Evolutionary conservation across 2,113 vertebrate species (phyloP), one percentile per base, ranked within the genome.

Genomic region (Erythrocercus mccallii): DNA sequence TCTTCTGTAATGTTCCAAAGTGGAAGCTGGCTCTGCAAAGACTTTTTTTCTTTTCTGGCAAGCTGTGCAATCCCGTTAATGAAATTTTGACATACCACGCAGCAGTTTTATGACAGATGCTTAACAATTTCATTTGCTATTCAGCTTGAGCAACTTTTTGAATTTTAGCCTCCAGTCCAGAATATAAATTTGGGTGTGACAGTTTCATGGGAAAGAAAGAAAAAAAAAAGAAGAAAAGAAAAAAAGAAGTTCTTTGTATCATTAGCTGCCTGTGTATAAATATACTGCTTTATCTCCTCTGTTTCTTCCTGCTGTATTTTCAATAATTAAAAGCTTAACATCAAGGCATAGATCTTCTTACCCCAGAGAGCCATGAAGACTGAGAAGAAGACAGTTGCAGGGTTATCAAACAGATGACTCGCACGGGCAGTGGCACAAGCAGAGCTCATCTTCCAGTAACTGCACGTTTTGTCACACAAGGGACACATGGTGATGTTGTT

Each of bases 291-390:
- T 97, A 94, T 91, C 76, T 93, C 90, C 77, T 81, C 76, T 91
- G 56, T 74, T 92, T 84, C 91, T 95, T 92, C 91, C 92, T 95
- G 83, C 86, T 91, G 73, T 65, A 28, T 86, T 82, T 94, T 95
- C 95, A 94, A 91, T 94, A 94, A 96, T 91, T 96, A 82, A 94
- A 96, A 92, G 25, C 73, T 61, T 86, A 42, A 71, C 64, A 47
- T 77, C 82, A 90, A 85, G 66, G 19, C 60, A 64, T 48, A 5
- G 30, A 78, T 86, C 42, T 57, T 64, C 98, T 98, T 95, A 99
- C 99, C 99, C 99, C 99, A 99, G 42, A 99, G 98, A 70, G 99
- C 99, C 99, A 99, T 99, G 97, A 99, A 99, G 95, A 99, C 97
- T 4, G 99, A 99, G 97, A 99, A 99, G 98, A 99, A 99, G 72